Base-by-base conservation (phyloP, 2,113 vertebrate species). In the Rhizomys pruinosus region DNA sequence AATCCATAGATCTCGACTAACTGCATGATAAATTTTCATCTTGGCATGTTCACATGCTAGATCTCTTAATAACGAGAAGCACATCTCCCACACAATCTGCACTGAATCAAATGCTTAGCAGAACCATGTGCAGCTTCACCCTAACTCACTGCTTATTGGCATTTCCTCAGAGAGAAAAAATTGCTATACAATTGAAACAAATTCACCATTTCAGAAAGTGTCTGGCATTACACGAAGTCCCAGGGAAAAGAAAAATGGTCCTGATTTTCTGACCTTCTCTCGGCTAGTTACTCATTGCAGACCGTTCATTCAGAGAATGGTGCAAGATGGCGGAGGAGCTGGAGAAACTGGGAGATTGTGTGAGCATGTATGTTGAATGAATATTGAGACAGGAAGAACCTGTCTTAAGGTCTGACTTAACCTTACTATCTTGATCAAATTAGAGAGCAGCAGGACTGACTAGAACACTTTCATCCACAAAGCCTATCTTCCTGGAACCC, bases 1-100 rank as follows among this genome's bases (percentile, higher is more conserved):
- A 93, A 96, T 96, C 90, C 94, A 95, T 92, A 96, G 69, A 94
- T 80, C 64, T 82, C 37, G 82, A 89, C 82, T 93, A 96, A 97
- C 90, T 89, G 86, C 86, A 57, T 89, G 86, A 96, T 96, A 95
- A 87, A 95, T 96, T 93, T 82, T 84, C 86, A 89, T 93, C 93
- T 74, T 90, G 92, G 79, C 93, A 80, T 80, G 64, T 72, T 79
- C 52, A 61, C 79, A 74, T 0, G 15, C 93, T 89, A 90, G 74
- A 94, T 84, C 88, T 84, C 74, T 97, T 93, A 76, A 92, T 96
- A 89, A 96, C 80, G 89, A 95, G 95, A 96, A 92, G n/a, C 44
- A 29, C 69, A 84, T 93, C 73, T 69, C 61, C 88, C 78, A 79
- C 78, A 68, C 42, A 68, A 7, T 92, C 82, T 92, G 61, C 78